Evolutionary conservation across 1,140 invertebrate species (phyloP), one percentile per base, ranked within the genome.

Genomic region (Heliconius nattereri): DNA sequence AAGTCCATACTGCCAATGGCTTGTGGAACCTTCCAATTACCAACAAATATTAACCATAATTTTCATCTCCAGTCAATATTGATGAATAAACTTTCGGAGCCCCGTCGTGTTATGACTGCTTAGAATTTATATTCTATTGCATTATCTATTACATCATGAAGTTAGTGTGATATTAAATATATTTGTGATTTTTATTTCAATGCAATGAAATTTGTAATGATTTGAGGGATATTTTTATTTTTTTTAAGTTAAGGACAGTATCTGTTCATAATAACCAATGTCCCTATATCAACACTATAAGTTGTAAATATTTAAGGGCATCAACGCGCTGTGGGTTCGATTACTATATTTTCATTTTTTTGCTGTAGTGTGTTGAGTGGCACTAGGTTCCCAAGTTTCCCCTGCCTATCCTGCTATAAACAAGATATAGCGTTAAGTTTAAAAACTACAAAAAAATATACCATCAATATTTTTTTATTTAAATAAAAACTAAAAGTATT

Each of bases 141-240:
- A 71, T 81, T 75, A 78, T 78, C 72, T 78, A 71, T 76, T 75
- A 78, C 76, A 29, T 52, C 35, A 52, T 73, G 71, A 80, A 71
- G 60, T 60, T 76, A 29, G 60, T 66, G 60, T 66, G 26, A n/a
- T 66, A 29, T n/a, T 66, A 16, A 66, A 16, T 29, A 29, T 9
- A 66, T 66, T 60, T 66, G 35, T 37, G 29, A 71, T 71, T 71
- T 71, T 37, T 85, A 83, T 87, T 86, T 83, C 81, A 37, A 20
- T 37, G 7, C 20, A 0, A 71, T 37, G 8, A 71, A 11, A 23
- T 60, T 26, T 60, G 57, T 26, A 60, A 26, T 13, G 2, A 13
- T 7, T n/a, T 60, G 9, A 26, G 9, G 23, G 19, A 57, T 23
- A 60, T 60, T 60, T 60, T 60, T 9, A 60, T 26, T 20, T 54